A percentile compares a stretch with the other conserved stretches of the same genome.
Conservation (phyloP, 1,140 invertebrate genomes). For the Teleopsis dalmanni region DNA sequence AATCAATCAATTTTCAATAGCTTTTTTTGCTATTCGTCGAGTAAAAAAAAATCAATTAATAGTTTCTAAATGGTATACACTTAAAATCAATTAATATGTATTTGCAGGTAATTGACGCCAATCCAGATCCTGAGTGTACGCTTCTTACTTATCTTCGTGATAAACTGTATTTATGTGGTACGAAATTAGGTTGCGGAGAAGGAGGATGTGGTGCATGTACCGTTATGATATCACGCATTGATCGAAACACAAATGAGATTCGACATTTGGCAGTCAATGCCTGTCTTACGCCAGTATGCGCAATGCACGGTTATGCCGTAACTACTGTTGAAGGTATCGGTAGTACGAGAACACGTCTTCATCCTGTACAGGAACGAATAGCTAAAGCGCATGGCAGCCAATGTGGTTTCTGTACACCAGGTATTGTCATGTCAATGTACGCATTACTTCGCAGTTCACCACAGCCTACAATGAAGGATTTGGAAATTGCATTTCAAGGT, state of each 20-base stretch:
- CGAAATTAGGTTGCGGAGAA: constrained; percentile 87
- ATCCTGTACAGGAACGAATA: constrained; percentile 79
- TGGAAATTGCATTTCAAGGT: constrained; percentile 81
- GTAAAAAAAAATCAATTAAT: too few species aligned
- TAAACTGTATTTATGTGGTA: constrained; percentile 75
- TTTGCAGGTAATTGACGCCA: constrained; percentile 60
- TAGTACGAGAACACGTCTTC: constrained; percentile 59
- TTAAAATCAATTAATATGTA: too few species aligned
- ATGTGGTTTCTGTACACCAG: constrained; percentile 87
- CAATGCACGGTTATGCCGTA: constrained; percentile 75
- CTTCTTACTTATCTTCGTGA: constrained; percentile 73
- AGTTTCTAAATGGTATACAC: too few species aligned
- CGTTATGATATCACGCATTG: constrained; percentile 77
- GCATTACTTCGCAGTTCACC: constrained; percentile 60
- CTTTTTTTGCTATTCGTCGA: too few species aligned
- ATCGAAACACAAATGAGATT: constrained; percentile 55
- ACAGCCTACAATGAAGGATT: constrained; percentile 60
- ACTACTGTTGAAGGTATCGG: constrained; percentile 87
- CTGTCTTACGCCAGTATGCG: constrained; percentile 75
- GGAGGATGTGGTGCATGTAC: constrained; percentile 92
- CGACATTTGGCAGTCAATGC: constrained; percentile 87
- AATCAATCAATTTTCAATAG: too few species aligned
- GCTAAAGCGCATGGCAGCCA: constrained; percentile 83
- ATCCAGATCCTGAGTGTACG: constrained; percentile 79
- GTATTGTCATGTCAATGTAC: constrained; percentile 94